These are phyloP conservation scores for Helicoverpa zea DNA, from an alignment of 1,140 invertebrate species.

Conservation along the genomic window DNA sequence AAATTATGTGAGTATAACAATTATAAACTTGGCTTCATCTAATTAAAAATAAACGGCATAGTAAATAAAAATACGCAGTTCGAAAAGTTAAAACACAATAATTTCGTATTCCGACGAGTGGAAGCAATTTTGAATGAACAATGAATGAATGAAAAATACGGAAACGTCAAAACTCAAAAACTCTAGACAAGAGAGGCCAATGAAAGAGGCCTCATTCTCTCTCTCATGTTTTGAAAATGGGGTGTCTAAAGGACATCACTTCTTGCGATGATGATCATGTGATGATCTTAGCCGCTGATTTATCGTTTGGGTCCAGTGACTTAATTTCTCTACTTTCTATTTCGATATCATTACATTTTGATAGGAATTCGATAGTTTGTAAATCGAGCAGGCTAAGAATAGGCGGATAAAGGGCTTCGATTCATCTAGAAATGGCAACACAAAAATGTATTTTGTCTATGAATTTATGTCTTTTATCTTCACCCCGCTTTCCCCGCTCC, in stretches of 20 bases:
- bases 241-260: too few species aligned
- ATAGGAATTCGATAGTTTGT: too few species aligned
- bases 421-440: not conserved
- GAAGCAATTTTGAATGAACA: slow-evolving; percentile 33
- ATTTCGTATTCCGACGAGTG: slow-evolving; percentile 29
- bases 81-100: slow-evolving; percentile 15
- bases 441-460: slow-evolving; percentile 18
- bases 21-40: slow-evolving; percentile 10
- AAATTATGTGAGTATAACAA: slow-evolving; percentile 9
- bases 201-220: too few species aligned
- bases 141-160: slow-evolving; percentile 19
- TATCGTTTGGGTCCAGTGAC: too few species aligned
- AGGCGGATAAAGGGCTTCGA: not conserved
- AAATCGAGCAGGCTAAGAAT: too few species aligned
- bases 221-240: too few species aligned
- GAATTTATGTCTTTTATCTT: slow-evolving; percentile 40
- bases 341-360: too few species aligned
- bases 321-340: too few species aligned
- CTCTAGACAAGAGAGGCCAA: too few species aligned
- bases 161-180: slow-evolving; percentile 14
- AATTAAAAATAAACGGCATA: slow-evolving; percentile 24
- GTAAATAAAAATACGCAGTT: slow-evolving; percentile 42
- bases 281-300: too few species aligned
- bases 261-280: too few species aligned
- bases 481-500: slow-evolving; percentile 71